Evolutionary conservation across 2,797 vertebrate species (phyloP).

Genomic region (Hephaestus fuliginosus): DNA sequence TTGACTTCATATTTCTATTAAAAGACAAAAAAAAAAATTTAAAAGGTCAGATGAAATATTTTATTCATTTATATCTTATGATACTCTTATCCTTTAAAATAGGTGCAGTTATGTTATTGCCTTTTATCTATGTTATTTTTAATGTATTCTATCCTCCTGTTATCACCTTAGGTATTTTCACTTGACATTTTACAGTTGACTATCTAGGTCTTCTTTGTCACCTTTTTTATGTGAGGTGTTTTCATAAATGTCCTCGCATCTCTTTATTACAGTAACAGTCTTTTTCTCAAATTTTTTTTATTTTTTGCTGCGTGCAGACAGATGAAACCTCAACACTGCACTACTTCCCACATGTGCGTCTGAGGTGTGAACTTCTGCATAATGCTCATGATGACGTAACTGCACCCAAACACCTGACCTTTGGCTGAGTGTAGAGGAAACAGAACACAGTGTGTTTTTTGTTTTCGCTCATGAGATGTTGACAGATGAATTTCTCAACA

Average conservation of each 20-base stretch:
- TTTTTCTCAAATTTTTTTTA: neutral
- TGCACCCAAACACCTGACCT: slow-evolving; percentile 24
- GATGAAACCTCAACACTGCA: neutral
- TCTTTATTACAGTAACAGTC: neutral
- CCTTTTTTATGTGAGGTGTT: slow-evolving; percentile 15
- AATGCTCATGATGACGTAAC: neutral
- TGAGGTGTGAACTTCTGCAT: slow-evolving; percentile 12
- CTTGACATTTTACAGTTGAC: slow-evolving; percentile 55
- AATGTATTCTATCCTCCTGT: slow-evolving; percentile 15
- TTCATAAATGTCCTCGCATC: slow-evolving; percentile 29
- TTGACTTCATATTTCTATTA: slow-evolving; percentile 36
- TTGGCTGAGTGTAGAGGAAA: slow-evolving; percentile 22
- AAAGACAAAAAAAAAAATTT: neutral
- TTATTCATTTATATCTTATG: slow-evolving; percentile 21
- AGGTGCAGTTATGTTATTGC: slow-evolving; percentile 1
- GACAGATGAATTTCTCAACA: slow-evolving; percentile 21
- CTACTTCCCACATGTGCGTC: neutral
- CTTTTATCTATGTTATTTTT: slow-evolving; percentile 38
- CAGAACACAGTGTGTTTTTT: neutral
- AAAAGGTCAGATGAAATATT: slow-evolving; percentile 50
- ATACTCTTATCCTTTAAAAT: slow-evolving; percentile 45
- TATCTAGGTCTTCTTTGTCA: slow-evolving; percentile 22
- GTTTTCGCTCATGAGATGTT: slow-evolving; percentile 4
- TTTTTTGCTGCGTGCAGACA: neutral
- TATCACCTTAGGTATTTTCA: slow-evolving; percentile 24